phyloP scores from a whole-genome alignment of 2,797 vertebrate genomes.

The Crossoptilon crossoptilon region DNA sequence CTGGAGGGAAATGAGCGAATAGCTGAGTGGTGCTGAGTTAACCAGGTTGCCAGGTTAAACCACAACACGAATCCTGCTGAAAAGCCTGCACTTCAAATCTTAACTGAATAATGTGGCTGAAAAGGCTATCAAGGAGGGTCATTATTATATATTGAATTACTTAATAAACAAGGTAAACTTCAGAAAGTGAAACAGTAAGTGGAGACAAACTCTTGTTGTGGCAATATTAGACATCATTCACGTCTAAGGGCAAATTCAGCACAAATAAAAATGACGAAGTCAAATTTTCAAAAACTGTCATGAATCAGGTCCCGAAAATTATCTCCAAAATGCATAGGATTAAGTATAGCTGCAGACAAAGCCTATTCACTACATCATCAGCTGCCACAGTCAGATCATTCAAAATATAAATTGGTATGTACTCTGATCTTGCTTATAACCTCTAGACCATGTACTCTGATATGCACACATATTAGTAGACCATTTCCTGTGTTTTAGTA shows the following conservation, averaged over 20 bases:
- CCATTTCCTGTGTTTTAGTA: not conserved
- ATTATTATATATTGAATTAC: not conserved
- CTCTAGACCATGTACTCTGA: not conserved
- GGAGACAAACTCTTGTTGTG: slow-evolving; percentile 13
- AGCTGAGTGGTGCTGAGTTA: not conserved
- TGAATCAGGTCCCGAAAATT: not conserved
- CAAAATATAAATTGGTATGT: not conserved
- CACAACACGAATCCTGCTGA: not conserved
- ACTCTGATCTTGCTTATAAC: slow-evolving; percentile 11
- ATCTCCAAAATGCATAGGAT: not conserved
- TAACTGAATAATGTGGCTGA: not conserved
- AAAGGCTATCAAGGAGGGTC: not conserved
- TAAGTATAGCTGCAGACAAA: not conserved
- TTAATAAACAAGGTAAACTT: not conserved
- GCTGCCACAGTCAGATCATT: not conserved
- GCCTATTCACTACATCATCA: not conserved
- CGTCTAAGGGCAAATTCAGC: not conserved
- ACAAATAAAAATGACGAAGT: not conserved
- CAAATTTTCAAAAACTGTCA: not conserved
- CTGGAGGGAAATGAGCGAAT: not conserved
- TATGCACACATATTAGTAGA: not conserved
- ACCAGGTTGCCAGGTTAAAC: not conserved
- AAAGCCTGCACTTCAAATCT: not conserved
- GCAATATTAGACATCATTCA: not conserved
- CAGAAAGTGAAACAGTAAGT: slow-evolving; percentile 19